Evolutionary conservation across 2,888 invertebrate species (phyloP).

Genomic region (Mesoligia furuncula): DNA sequence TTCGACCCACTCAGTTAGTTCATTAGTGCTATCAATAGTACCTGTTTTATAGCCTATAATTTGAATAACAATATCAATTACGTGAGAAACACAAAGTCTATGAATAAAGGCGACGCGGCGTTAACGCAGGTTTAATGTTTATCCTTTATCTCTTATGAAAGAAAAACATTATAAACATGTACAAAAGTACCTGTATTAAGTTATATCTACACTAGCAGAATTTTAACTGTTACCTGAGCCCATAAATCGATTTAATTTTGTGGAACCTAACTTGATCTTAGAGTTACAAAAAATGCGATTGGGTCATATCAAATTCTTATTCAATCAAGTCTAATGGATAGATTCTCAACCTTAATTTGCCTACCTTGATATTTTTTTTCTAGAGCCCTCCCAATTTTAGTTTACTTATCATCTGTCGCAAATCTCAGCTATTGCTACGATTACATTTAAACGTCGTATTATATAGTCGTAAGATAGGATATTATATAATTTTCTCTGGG

Average conservation of each 20-base stretch:
- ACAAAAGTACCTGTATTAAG: background rate
- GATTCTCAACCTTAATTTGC: no score
- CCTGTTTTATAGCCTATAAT: conserved; percentile 50
- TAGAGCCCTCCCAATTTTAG: no score
- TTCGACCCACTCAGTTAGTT: conserved; percentile 12
- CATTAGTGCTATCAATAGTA: conserved; percentile 41
- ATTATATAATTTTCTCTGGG: no score
- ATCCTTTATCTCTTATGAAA: conserved; percentile 5
- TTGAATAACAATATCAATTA: conserved; percentile 59
- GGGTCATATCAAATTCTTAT: no score
- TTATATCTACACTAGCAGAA: background rate
- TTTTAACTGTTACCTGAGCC: background rate
- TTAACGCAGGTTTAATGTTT: conserved; percentile 22
- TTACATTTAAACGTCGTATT: no score
- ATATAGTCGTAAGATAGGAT: no score
- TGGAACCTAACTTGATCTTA: no score
- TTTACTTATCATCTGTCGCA: no score
- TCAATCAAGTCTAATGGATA: no score
- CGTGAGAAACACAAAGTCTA: conserved; percentile 57
- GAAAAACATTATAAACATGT: conserved; percentile 5
- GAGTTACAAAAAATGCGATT: background rate
- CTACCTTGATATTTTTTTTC: no score
- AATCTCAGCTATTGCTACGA: no score
- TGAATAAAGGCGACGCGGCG: background rate
- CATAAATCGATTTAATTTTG: background rate